Base-by-base conservation (phyloP, 2,797 vertebrate genomes). In the Helostoma temminkii region DNA sequence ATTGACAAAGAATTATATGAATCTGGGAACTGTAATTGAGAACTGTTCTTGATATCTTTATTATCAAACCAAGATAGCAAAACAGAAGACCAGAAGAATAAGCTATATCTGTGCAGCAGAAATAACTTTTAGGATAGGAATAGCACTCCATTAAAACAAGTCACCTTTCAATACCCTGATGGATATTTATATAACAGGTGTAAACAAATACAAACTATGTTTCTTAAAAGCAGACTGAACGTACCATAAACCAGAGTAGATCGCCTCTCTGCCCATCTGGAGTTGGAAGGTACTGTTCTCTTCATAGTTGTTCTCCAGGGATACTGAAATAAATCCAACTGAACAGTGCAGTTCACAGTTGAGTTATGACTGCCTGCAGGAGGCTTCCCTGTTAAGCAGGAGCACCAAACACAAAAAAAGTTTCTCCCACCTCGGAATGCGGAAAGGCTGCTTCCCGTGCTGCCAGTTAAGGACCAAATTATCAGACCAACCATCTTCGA, bases 181-280 rank as follows among this genome's bases (percentile, higher is more conserved):
- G 2, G 6, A 18, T n/a, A 25, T 15, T 19, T 11, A 45, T 50
- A 10, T 1, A 32, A 25, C 10, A 22, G 50, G 12, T 9, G 12
- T 32, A 24, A 37, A 32, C 5, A n/a, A 39, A 49, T 34, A 12
- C 2, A 57, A 49, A 30, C 1, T n/a, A n/a, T n/a, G n/a, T n/a
- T n/a, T n/a, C n/a, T n/a, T n/a, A 12, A 4, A 57, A 46, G 46
- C 21, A 36, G 25, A 55, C n/a, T 18, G 34, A 66, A 87, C 94
- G 6, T 91, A 95, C 94, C 95, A 43, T 95, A 95, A 53, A 94
- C 88, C 80, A 95, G 71, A 0, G 90, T 82, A 1, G 89, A 94
- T 43, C 82, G 80, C 58, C 78, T 89, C 77, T 95, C 94, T 15
- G 81, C 82, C 94, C 94, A 95, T 82, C 81, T 88, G 18, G 94